Conservation (phyloP, 2,797 vertebrate species). For the Oreortyx pictus region DNA sequence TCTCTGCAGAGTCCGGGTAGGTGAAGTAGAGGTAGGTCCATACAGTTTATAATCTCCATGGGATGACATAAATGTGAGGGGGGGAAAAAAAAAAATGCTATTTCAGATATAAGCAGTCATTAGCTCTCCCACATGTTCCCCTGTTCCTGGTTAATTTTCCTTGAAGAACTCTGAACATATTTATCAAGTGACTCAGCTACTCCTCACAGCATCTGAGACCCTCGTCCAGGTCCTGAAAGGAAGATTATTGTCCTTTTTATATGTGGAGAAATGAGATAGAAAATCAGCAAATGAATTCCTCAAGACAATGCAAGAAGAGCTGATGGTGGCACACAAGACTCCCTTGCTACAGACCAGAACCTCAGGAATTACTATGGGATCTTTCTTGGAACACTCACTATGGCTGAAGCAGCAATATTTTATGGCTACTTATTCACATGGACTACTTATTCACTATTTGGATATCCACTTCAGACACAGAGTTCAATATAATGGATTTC, state of each 20-base stretch:
- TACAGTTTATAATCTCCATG: background rate
- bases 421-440: too few species aligned
- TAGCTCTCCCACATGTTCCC: background rate
- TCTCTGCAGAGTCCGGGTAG: background rate
- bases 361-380: fast-evolving
- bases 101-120: background rate
- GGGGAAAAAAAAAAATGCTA: background rate
- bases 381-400: background rate
- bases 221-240: background rate
- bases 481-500: background rate
- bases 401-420: background rate
- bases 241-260: background rate
- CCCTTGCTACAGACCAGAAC: background rate
- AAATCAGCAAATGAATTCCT: background rate
- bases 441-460: background rate
- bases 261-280: background rate
- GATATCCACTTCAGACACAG: background rate
- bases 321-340: background rate
- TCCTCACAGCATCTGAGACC: background rate
- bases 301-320: background rate
- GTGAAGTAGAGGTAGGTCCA: background rate
- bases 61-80: background rate
- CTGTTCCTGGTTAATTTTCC: background rate
- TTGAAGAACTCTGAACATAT: background rate
- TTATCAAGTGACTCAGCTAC: background rate